Evolutionary conservation across 2,888 invertebrate genomes (phyloP).

Genomic region (Nudaria mundana): DNA sequence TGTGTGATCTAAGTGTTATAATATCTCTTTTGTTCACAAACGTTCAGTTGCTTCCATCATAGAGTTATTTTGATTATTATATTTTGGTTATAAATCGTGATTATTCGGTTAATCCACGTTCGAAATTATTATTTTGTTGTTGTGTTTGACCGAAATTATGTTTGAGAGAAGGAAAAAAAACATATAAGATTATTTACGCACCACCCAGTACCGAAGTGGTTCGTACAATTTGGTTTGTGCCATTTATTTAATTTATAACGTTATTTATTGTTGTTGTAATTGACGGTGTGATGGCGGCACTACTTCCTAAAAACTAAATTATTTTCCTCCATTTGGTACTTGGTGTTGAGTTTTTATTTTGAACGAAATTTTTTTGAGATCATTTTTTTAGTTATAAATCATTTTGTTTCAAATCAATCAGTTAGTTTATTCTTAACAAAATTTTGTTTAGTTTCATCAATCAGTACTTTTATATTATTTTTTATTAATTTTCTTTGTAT

Average conservation of each 20-base stretch:
- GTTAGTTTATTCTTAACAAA: slow-evolving; percentile 55
- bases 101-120: slow-evolving; percentile 56
- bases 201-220: slow-evolving; percentile 69
- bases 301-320: slow-evolving; percentile 66
- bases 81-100: slow-evolving; percentile 54
- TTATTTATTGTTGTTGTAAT: slow-evolving; percentile 68
- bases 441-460: slow-evolving; percentile 45
- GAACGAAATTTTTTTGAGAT: slow-evolving; percentile 52
- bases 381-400: slow-evolving; percentile 44
- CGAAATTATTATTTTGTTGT: slow-evolving; percentile 60
- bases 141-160: slow-evolving; percentile 58
- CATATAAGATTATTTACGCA: slow-evolving; percentile 43
- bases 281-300: slow-evolving; percentile 54
- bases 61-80: slow-evolving; percentile 63
- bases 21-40: slow-evolving; percentile 57
- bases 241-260: slow-evolving; percentile 75
- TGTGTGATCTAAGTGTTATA: slow-evolving; percentile 67
- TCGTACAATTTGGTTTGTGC: slow-evolving; percentile 74
- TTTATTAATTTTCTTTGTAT: slow-evolving; percentile 35
- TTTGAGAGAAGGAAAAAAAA: slow-evolving; percentile 26
- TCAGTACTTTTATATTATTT: slow-evolving; percentile 36
- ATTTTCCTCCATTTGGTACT: slow-evolving; percentile 67
- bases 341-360: slow-evolving; percentile 68
- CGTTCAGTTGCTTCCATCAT: slow-evolving; percentile 74
- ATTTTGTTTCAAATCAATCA: slow-evolving; percentile 56